phyloP scores from a whole-genome alignment of 1,140 invertebrate genomes.

The Pemphigus obesinymphae region DNA sequence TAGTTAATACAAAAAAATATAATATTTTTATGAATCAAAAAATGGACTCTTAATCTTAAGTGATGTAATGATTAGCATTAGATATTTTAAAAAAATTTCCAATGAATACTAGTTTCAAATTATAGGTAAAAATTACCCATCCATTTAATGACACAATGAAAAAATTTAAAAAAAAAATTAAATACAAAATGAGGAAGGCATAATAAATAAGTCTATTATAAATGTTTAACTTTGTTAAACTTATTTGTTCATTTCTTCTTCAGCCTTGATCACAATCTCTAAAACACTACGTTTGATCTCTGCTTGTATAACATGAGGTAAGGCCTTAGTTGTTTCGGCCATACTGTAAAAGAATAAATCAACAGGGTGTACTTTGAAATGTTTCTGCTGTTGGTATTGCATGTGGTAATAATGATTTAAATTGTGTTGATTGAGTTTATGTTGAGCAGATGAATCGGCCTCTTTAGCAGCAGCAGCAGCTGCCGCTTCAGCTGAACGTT shows the following conservation, averaged over 20 bases:
- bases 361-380: neutral
- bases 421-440: constrained; percentile 27
- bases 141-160: neutral
- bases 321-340: constrained; percentile 15
- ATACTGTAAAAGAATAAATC: constrained; percentile 35
- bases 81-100: neutral
- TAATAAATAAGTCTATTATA: neutral
- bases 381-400: neutral
- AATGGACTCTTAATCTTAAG: neutral
- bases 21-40: neutral
- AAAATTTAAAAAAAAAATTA: no score
- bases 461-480: constrained; percentile 22
- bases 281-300: constrained; percentile 18
- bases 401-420: constrained; percentile 28
- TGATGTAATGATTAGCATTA: neutral
- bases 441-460: constrained; percentile 24
- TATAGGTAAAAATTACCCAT: no score
- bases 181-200: neutral
- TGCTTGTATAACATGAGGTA: neutral
- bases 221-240: neutral
- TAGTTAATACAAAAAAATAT: neutral
- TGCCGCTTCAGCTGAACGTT: constrained; percentile 14
- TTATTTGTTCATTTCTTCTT: constrained; percentile 31
- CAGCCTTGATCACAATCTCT: constrained; percentile 27
- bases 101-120: no score